Conservation (phyloP, 92 coral and sea anemone species). For the Siderastrea siderea region DNA sequence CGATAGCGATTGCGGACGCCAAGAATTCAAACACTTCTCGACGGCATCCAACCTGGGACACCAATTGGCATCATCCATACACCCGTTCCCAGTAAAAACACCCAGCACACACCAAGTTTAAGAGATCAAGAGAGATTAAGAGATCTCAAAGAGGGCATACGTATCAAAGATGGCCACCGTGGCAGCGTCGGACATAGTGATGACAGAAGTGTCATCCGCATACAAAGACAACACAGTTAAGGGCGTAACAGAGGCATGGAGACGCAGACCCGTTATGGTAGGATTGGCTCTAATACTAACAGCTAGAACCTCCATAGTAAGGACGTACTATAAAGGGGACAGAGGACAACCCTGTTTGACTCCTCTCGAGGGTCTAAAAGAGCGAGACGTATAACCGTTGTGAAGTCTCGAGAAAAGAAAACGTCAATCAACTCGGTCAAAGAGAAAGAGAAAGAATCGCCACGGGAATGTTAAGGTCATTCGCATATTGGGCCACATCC, state of each 20-base stretch:
- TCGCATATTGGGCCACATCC: neutral
- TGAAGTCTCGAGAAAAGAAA: neutral
- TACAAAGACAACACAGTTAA: neutral
- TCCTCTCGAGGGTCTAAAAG: slow-evolving; percentile 4
- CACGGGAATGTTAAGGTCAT: neutral
- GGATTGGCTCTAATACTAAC: neutral
- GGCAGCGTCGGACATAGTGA: slow-evolving; percentile 1
- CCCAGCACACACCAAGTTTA: too few relatives aligned
- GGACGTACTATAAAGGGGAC: slow-evolving; percentile 51
- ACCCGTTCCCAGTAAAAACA: too few relatives aligned
- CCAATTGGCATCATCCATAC: too few relatives aligned
- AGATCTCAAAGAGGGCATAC: neutral
- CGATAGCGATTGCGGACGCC: too few relatives aligned
- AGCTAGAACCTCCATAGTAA: slow-evolving; percentile 51
- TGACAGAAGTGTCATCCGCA: slow-evolving; percentile 27
- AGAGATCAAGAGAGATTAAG: too few relatives aligned
- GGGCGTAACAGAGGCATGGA: neutral
- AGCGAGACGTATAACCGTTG: slow-evolving; percentile 23
- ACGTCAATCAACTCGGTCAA: slow-evolving; percentile 18
- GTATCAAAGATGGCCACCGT: neutral
- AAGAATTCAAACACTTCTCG: too few relatives aligned
- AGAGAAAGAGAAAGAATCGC: slow-evolving; percentile 8
- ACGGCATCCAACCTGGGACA: too few relatives aligned
- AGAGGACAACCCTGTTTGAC: slow-evolving; percentile 64
- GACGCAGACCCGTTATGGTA: neutral